Percentiles rank a stretch among this genome's conserved stretches.
phyloP scores from a whole-genome alignment of 2,113 vertebrate genomes.

The Scopus umbretta region DNA sequence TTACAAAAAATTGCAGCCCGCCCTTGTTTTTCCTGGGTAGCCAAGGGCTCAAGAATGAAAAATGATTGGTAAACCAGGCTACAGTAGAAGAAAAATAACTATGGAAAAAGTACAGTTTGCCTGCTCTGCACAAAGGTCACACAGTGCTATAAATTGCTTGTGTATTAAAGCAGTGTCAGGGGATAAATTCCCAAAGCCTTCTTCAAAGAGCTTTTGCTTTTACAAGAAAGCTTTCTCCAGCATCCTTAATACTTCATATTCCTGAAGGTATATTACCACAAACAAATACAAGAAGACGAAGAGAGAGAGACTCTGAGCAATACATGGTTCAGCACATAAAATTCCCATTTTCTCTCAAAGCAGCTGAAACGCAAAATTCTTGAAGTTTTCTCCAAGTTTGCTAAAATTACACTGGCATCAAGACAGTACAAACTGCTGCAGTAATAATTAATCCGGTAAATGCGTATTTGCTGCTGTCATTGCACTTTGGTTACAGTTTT shows the following conservation, averaged over 20 bases:
- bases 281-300: not conserved
- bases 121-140: not conserved
- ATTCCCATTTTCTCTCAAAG: not conserved
- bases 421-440: not conserved
- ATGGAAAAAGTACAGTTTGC: not conserved
- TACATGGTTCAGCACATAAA: not conserved
- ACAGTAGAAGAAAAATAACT: slow-evolving; percentile 30
- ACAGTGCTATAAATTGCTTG: not conserved
- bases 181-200: not conserved
- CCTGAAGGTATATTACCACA: not conserved
- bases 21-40: not conserved
- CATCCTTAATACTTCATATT: not conserved
- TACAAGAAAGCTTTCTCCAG: not conserved
- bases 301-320: not conserved
- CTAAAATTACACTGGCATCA: not conserved
- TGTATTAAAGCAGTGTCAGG: not conserved
- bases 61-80: not conserved
- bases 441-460: not conserved
- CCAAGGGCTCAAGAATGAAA: slow-evolving; percentile 31
- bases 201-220: not conserved
- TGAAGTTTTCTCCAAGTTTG: not conserved
- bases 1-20: not conserved
- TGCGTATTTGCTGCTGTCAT: not conserved
- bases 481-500: not conserved
- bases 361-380: not conserved